Conservation (phyloP, 1,140 invertebrate species). For the Xylocopa sonorina region DNA sequence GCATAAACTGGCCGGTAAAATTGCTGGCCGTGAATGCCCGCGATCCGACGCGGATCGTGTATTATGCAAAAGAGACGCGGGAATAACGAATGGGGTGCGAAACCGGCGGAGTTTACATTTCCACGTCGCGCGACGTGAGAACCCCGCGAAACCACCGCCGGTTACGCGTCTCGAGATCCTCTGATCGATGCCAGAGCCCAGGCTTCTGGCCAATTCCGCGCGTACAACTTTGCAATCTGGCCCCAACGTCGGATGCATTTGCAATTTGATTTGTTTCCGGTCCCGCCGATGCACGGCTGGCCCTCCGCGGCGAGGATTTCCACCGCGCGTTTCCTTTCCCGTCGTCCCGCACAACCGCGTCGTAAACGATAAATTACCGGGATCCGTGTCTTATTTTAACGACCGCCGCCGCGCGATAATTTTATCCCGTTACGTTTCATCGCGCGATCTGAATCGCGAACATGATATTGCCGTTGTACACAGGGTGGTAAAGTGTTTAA, state of each 20-base stretch:
- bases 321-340: not conserved
- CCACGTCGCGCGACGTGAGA: slow-evolving; percentile 5
- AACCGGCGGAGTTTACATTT: slow-evolving; percentile 27
- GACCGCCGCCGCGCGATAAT: not conserved
- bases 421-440: not conserved
- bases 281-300: slow-evolving; percentile 31
- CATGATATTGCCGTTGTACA: not conserved
- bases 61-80: not conserved
- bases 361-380: slow-evolving; percentile 35
- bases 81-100: slow-evolving; percentile 23
- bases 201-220: slow-evolving; percentile 49
- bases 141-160: too few relatives aligned
- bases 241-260: slow-evolving; percentile 56
- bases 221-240: slow-evolving; percentile 62
- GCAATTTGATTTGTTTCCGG: slow-evolving; percentile 62
- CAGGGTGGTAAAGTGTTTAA: slow-evolving; percentile 4
- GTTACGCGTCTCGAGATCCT: slow-evolving; percentile 35
- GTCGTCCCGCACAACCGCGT: not conserved
- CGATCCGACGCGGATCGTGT: slow-evolving; percentile 19
- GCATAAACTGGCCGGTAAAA: slow-evolving; percentile 8
- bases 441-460: not conserved
- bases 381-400: slow-evolving; percentile 15
- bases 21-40: not conserved
- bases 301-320: slow-evolving; percentile 2
- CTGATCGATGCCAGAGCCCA: slow-evolving; percentile 42